A percentile compares a stretch with the other conserved stretches of the same genome.
phyloP scores from a whole-genome alignment of 2,113 vertebrate genomes.

The Raja brachyura region DNA sequence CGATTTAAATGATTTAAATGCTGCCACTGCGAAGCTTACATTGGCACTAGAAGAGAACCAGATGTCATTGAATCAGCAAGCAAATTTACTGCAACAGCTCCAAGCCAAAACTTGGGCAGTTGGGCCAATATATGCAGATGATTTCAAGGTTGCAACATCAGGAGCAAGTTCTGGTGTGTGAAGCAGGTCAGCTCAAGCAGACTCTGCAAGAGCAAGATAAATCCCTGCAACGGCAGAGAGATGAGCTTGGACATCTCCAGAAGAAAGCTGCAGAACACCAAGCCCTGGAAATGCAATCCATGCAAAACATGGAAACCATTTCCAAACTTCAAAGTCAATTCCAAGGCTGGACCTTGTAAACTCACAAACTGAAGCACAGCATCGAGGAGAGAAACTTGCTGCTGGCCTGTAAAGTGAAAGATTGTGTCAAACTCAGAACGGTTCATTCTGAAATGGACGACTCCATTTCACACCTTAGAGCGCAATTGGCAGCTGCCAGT shows the following conservation, averaged over 20 bases:
- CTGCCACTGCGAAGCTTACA: constrained; percentile 54
- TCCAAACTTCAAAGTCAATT: constrained; percentile 57
- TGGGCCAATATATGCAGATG: constrained; percentile 47
- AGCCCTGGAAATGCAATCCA: constrained; percentile 55
- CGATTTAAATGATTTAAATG: constrained; percentile 48
- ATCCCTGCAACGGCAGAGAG: constrained; percentile 49
- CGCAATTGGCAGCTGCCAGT: constrained; percentile 50
- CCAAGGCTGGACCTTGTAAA: constrained; percentile 46
- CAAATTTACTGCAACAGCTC: constrained; percentile 57
- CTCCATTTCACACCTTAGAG: constrained; percentile 46
- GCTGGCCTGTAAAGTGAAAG: constrained; percentile 56
- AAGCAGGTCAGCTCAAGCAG: constrained; percentile 42
- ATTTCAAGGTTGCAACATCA: constrained; percentile 57
- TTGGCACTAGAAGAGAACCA: constrained; percentile 54
- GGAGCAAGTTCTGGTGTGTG: constrained; percentile 47
- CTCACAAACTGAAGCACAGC: constrained; percentile 47
- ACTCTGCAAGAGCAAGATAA: constrained; percentile 54
- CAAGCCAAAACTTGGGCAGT: constrained; percentile 49
- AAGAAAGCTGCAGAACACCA: constrained; percentile 57
- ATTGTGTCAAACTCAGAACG: constrained; percentile 49
- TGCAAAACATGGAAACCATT: constrained; percentile 60
- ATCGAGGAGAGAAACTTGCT: constrained; percentile 55
- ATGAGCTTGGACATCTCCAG: constrained; percentile 54
- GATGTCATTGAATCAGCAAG: constrained; percentile 53
- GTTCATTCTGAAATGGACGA: constrained; percentile 55